Conservation (phyloP, 1,140 invertebrate genomes). For the Ceratosolen fusciceps region DNA sequence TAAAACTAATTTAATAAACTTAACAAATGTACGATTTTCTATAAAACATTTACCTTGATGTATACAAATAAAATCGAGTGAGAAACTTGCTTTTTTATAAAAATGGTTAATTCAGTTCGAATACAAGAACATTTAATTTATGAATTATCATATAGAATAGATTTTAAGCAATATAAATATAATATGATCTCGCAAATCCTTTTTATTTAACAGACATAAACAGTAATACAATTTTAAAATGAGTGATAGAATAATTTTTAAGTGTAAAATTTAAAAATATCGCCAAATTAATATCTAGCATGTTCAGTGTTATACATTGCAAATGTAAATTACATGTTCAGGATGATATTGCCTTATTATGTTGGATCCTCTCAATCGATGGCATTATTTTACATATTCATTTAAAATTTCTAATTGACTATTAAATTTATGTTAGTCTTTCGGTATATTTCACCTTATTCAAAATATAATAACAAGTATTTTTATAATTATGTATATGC, state of each 20-base stretch:
- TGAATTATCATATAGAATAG: neutral
- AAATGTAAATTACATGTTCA: too few relatives aligned
- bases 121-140: neutral
- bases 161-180: slow-evolving; percentile 49
- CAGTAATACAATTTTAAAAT: slow-evolving; percentile 55
- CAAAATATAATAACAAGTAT: slow-evolving; percentile 34
- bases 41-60: neutral
- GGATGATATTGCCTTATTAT: too few relatives aligned
- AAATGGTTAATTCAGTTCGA: slow-evolving; percentile 22
- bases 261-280: slow-evolving; percentile 8
- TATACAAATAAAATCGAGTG: slow-evolving; percentile 30
- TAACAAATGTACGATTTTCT: slow-evolving; percentile 23
- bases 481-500: slow-evolving; percentile 32
- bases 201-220: slow-evolving; percentile 65
- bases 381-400: slow-evolving; percentile 14
- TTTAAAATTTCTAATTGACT: slow-evolving; percentile 57
- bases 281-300: too few relatives aligned
- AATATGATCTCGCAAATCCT: slow-evolving; percentile 61
- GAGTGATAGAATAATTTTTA: slow-evolving; percentile 24
- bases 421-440: slow-evolving; percentile 54
- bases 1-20: slow-evolving; percentile 29
- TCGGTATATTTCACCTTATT: slow-evolving; percentile 42
- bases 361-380: too few relatives aligned
- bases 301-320: too few relatives aligned
- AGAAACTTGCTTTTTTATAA: slow-evolving; percentile 38